These are phyloP conservation scores for Drosophila orena DNA, from an alignment of 1,140 invertebrate genomes.

Conservation along the genomic window DNA sequence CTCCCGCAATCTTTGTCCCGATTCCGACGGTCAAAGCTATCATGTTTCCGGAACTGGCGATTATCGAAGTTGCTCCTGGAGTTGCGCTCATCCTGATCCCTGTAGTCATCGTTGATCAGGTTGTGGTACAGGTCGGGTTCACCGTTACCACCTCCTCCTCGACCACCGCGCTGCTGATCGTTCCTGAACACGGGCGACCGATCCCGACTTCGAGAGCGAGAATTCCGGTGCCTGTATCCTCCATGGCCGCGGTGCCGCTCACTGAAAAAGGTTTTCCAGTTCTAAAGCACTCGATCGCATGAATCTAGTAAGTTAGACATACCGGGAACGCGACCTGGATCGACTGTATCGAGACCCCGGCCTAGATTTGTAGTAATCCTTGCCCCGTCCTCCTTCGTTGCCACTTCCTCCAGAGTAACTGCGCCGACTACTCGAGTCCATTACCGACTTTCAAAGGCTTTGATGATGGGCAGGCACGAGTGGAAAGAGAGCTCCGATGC, in stretches of 20 bases:
- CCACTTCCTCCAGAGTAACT: slow-evolving; percentile 53
- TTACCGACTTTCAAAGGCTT: slow-evolving; percentile 7
- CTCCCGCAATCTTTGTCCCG: slow-evolving; percentile 14
- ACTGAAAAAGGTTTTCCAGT: slow-evolving; percentile 15
- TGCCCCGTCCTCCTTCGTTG: slow-evolving; percentile 27
- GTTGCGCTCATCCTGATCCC: slow-evolving; percentile 58
- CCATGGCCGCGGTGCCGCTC: slow-evolving; percentile 50
- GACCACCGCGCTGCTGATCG: slow-evolving; percentile 27
- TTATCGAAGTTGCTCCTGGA: slow-evolving; percentile 54
- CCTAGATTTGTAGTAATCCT: slow-evolving; percentile 29
- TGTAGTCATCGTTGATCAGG: slow-evolving; percentile 75
- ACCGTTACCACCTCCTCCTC: slow-evolving; percentile 24
- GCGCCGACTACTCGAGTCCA: slow-evolving; percentile 66
- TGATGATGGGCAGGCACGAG: not conserved
- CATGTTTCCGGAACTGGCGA: slow-evolving; percentile 61
- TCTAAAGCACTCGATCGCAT: not conserved
- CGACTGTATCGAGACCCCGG: slow-evolving; percentile 53
- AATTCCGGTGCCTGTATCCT: slow-evolving; percentile 46
- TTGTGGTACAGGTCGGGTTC: slow-evolving; percentile 76
- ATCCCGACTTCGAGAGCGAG: slow-evolving; percentile 70
- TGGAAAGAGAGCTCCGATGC: not conserved
- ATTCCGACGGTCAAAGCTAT: slow-evolving; percentile 45
- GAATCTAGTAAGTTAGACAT: slow-evolving; percentile 4
- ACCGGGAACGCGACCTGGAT: slow-evolving; percentile 73
- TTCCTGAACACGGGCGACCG: slow-evolving; percentile 40